Evolutionary conservation across 2,797 vertebrate genomes (phyloP).

Genomic region (Pangasius djambal): DNA sequence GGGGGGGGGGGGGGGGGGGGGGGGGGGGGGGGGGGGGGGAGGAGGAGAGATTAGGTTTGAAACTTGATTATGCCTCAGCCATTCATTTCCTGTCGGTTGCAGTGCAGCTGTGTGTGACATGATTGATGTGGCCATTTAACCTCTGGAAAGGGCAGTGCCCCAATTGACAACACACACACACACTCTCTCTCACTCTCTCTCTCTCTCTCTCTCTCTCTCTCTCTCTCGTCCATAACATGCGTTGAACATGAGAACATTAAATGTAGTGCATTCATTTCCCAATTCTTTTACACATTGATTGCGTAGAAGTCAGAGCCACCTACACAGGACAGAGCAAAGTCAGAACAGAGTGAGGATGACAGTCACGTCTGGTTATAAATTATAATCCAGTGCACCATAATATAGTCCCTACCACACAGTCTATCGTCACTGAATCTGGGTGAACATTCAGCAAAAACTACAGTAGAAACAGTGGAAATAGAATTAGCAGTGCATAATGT

Average conservation of each 20-base stretch:
- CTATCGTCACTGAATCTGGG: background rate
- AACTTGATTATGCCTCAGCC: constrained; percentile 73
- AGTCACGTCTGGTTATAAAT: background rate
- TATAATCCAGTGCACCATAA: background rate
- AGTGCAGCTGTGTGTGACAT: constrained; percentile 72
- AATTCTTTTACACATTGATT: background rate
- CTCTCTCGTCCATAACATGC: background rate
- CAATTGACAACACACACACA: constrained; percentile 63
- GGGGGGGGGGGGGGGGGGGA: constrained; percentile 61
- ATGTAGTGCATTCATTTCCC: background rate
- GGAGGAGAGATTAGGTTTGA: constrained; percentile 67
- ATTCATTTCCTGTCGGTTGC: constrained; percentile 72
- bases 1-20: constrained; percentile 61
- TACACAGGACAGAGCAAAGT: background rate
- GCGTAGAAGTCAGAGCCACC: background rate
- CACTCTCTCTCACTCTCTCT: background rate
- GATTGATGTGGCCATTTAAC: constrained; percentile 81
- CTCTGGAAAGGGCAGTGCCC: constrained; percentile 71
- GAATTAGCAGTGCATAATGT: background rate
- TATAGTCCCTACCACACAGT: background rate
- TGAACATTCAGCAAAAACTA: background rate
- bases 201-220: background rate
- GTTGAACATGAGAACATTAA: background rate
- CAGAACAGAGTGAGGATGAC: background rate
- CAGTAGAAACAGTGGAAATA: background rate